Percentiles rank a stretch among this genome's conserved stretches.
These are phyloP conservation scores for Halesus radiatus DNA, from an alignment of 1,140 invertebrate genomes.

Conservation along the genomic window DNA sequence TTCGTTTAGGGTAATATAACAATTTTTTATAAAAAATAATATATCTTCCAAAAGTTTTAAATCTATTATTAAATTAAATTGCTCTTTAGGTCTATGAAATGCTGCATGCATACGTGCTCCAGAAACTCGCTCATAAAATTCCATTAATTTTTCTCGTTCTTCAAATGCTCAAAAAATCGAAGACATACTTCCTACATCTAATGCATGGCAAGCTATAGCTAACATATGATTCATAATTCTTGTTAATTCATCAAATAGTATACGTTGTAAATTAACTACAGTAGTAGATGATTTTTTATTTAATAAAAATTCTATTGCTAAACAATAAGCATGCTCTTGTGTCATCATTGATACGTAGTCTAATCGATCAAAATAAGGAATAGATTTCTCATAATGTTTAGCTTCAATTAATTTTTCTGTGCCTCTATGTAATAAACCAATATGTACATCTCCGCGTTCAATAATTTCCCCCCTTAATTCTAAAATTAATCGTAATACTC, in stretches of 20 bases:
- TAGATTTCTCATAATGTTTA: slow-evolving; percentile 85
- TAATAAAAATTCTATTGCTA: slow-evolving; percentile 85
- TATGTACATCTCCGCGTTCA: slow-evolving; percentile 63
- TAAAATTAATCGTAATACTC: slow-evolving; percentile 83
- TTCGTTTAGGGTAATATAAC: no score
- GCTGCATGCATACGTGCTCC: slow-evolving; percentile 89
- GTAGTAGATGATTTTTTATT: slow-evolving; percentile 86
- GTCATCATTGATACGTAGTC: slow-evolving; percentile 90
- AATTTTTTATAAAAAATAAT: no score
- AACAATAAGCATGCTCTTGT: slow-evolving; percentile 82
- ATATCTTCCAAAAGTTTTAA: no score
- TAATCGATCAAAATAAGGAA: slow-evolving; percentile 88
- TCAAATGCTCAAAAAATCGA: slow-evolving; percentile 93
- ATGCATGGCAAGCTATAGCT: slow-evolving; percentile 80
- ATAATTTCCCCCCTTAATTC: slow-evolving; percentile 83
- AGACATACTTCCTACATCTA: slow-evolving; percentile 88
- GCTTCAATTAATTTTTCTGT: slow-evolving; percentile 89
- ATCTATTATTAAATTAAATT: no score
- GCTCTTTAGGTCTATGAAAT: no score
- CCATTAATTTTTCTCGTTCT: slow-evolving; percentile 89
- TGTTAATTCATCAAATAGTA: slow-evolving; percentile 82
- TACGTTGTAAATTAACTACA: no score
- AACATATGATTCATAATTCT: slow-evolving; percentile 87
- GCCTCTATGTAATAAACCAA: slow-evolving; percentile 72
- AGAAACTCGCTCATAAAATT: slow-evolving; percentile 88